phyloP scores from a whole-genome alignment of 2,113 vertebrate genomes.

The Tonatia bakeri region DNA sequence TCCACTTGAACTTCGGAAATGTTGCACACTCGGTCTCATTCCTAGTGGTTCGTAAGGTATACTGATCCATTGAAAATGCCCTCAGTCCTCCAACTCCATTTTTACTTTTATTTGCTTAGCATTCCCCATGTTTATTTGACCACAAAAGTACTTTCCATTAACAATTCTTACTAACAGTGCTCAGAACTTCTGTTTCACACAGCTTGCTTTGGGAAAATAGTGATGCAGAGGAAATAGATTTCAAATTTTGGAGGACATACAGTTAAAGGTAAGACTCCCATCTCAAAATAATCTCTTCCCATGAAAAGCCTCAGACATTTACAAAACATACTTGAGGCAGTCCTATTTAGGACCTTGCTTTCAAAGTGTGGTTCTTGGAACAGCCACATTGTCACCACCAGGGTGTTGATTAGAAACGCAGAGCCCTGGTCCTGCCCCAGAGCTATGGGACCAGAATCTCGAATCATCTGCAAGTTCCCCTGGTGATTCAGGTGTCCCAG shows the following conservation, averaged over 20 bases:
- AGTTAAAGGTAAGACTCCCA: not conserved
- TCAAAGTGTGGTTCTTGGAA: not conserved
- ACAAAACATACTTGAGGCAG: not conserved
- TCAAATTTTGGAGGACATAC: not conserved
- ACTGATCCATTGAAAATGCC: not conserved
- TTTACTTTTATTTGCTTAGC: not conserved
- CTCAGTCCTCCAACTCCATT: not conserved
- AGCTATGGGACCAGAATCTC: not conserved
- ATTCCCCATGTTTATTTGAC: not conserved
- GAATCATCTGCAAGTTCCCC: not conserved
- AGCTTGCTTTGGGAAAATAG: not conserved
- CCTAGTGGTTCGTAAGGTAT: not conserved
- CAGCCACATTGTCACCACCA: rapidly evolving
- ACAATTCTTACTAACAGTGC: not conserved
- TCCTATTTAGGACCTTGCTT: not conserved
- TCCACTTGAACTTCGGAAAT: not conserved
- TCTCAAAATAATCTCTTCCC: not conserved
- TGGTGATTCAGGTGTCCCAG: too few species aligned
- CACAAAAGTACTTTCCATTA: not conserved
- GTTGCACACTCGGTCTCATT: not conserved
- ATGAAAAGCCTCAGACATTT: not conserved
- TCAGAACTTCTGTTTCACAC: not conserved
- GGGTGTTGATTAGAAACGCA: not conserved
- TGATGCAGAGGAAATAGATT: not conserved
- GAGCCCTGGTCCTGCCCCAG: not conserved